Percentiles rank a stretch among this genome's conserved stretches.
Evolutionary conservation across 2,797 vertebrate genomes (phyloP).

Genomic region (Phataginus tetradactyla): DNA sequence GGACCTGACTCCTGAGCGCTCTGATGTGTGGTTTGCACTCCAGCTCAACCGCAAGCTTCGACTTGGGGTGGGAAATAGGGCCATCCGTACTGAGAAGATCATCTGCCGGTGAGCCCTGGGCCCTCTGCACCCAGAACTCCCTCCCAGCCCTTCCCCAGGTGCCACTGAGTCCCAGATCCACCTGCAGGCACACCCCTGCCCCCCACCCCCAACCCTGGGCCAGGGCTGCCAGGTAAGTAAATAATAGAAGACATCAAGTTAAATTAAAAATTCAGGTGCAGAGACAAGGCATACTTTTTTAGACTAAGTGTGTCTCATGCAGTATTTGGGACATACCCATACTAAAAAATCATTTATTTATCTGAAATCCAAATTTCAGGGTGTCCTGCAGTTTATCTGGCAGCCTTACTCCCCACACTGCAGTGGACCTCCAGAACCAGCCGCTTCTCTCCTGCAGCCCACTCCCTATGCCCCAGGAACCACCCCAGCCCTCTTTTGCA

Average conservation of each 20-base stretch:
- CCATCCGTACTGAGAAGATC: conserved; percentile 92
- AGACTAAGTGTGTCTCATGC: neutral
- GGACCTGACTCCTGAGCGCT: conserved; percentile 90
- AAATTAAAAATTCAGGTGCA: neutral
- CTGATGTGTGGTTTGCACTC: conserved; percentile 95
- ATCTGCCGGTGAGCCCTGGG: conserved; percentile 89
- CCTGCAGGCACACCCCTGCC: accelerated
- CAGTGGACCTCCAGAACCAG: neutral
- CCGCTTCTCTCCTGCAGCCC: neutral
- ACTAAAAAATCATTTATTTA: neutral
- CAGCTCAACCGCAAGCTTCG: conserved; percentile 95
- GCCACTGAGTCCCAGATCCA: neutral
- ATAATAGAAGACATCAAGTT: neutral
- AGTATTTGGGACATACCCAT: neutral
- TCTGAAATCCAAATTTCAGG: neutral
- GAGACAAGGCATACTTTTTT: neutral
- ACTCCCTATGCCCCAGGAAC: neutral
- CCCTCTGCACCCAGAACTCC: accelerated
- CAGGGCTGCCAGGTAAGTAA: neutral
- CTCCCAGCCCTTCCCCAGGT: accelerated
- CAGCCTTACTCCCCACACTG: neutral
- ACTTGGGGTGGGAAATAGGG: conserved; percentile 91
- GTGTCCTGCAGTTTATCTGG: neutral
- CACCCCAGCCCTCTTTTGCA: neutral
- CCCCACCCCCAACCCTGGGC: no score